Evolutionary conservation across 2,888 invertebrate species (phyloP), one percentile per base, ranked within the genome.

Genomic region (Epirrhoe alternata): DNA sequence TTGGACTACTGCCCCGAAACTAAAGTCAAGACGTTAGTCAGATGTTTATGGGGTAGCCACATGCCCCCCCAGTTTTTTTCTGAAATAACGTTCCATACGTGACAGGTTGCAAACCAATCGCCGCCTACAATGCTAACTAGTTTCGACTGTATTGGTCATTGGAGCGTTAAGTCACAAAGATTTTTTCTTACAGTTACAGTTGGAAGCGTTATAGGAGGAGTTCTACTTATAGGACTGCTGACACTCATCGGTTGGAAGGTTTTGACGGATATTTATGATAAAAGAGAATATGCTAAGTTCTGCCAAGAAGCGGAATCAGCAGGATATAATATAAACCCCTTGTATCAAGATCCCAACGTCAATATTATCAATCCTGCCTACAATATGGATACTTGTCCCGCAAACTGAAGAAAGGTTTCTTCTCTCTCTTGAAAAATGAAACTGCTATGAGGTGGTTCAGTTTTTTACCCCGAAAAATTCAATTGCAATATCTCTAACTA

Each of bases 231-330:
- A n/a, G 92, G 92, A 3, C 66, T 92, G 5, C 35, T 89, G 47
- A 87, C 90, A 1, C 75, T 87, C 0, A 74, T 90, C 0, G 70
- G 77, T 0, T 91, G 90, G 90, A 92, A 91, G 73, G 68, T 89
- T 5, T 57, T 87, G 6, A 81, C 89, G 1, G 85, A 88, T 35
- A 56, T 81, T 3, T 85, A 86, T 60, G 91, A 92, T 60, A 81
- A 82, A 56, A 83, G 77, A 12, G 90, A 90, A 71, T 92, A 86
- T 61, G 68, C 81, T 0, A 88, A 83, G 70, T 90, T 91, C 51
- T 74, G 75, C 7, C 57, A 78, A 1, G 80, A 85, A 61, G 82
- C 87, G 0, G 51, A 66, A n/a, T 77, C 76, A 0, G 81, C 75
- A 0, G 88, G 88, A 0, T 88, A 74, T 42, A 80, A 85, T 31